Evolutionary conservation across 2,797 vertebrate species (phyloP), one percentile per base, ranked within the genome.

Genomic region (Zalophus californianus): DNA sequence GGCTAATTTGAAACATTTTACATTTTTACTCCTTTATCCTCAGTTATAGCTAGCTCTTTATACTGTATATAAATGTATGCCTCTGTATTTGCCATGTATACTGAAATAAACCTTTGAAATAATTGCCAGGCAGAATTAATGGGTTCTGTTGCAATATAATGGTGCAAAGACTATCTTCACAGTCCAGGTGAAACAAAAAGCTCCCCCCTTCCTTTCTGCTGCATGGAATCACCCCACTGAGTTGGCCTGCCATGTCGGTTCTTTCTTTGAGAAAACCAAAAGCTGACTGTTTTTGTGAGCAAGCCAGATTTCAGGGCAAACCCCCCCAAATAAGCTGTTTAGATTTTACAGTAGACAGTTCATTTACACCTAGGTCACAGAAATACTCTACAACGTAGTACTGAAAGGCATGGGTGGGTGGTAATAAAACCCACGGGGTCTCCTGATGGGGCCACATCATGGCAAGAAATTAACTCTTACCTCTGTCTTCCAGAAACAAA

Each of bases 401-500:
- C 92, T 2, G 9, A 92, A 90, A 97, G 12, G 66, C 94, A 73
- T 27, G 83, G 92, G 88, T 93, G 54, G 0, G 7, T 10, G 20
- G 16, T 3, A 5, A 21, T 11, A 66, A 93, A 44, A 97, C 89
- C 83, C 95, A 96, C 90, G 75, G 97, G 91, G 95, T 98, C 96
- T 97, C 94, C 93, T 70, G 92, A 97, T 15, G 97, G 97, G 97
- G 87, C 96, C 95, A 3, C 70, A 38, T 73, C 80, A 27, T 4
- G 78, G 95, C 93, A 97, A 97, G 91, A 97, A 93, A 98, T 96
- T 62, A 98, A 96, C 96, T 97, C 87, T 95, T 96, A 92, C 96
- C 98, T 98, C 98, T 73, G 99, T 99, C 99, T 99, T 99, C 99
- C 99, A 98, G 97, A 98, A 98, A 98, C 87, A 93, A 98, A 98